Conservation (phyloP, 2,797 vertebrate species). For the Dermochelys coriacea region DNA sequence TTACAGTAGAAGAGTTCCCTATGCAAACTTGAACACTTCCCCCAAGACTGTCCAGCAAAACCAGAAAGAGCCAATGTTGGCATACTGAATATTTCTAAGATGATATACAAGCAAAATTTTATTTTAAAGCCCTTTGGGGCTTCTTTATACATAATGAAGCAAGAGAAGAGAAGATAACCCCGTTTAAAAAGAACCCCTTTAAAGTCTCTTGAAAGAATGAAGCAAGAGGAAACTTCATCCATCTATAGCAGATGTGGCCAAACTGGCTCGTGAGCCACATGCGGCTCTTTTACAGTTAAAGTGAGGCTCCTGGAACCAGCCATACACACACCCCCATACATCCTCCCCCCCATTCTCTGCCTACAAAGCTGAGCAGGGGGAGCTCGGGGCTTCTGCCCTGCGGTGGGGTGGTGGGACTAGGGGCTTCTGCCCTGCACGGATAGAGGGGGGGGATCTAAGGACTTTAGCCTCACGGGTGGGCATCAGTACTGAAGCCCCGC, state of each 20-base stretch:
- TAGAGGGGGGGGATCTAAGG: too few relatives aligned
- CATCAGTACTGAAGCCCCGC: too few relatives aligned
- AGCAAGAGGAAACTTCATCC: not conserved
- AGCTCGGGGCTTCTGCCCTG: too few relatives aligned
- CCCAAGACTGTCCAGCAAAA: not conserved
- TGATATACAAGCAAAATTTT: not conserved
- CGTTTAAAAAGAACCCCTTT: not conserved
- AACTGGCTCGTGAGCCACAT: too few relatives aligned
- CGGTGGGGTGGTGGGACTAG: too few relatives aligned
- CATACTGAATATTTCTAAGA: not conserved
- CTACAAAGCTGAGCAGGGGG: too few relatives aligned
- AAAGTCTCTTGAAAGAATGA: not conserved
- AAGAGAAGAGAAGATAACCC: not conserved
- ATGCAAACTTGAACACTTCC: not conserved
- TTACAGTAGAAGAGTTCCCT: not conserved
- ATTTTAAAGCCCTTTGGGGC: not conserved
- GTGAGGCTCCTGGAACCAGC: too few relatives aligned
- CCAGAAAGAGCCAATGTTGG: not conserved
- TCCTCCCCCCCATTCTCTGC: too few relatives aligned
- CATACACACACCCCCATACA: too few relatives aligned
- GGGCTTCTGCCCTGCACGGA: too few relatives aligned
- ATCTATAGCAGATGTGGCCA: not conserved
- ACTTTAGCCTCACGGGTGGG: too few relatives aligned
- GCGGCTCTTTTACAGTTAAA: too few relatives aligned
- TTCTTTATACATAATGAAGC: not conserved